A percentile compares a stretch with the other conserved stretches of the same genome.
Conservation (phyloP, 2,113 vertebrate genomes). For the Amphiprion percula region DNA sequence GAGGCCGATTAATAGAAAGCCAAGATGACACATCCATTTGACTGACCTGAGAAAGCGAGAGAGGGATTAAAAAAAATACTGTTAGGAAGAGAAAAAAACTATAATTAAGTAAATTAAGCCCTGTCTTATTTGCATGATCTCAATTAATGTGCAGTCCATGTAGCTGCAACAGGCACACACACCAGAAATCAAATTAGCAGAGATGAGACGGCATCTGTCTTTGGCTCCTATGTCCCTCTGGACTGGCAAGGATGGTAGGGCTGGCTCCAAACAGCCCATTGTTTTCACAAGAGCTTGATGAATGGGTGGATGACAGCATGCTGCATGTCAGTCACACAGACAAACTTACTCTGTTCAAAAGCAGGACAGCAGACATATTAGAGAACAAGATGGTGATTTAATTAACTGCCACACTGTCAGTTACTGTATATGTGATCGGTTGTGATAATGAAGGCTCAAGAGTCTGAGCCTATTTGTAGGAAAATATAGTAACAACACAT, state of each 20-base stretch:
- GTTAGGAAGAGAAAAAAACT: constrained; percentile 6
- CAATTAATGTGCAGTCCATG: constrained; percentile 75
- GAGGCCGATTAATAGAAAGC: constrained; percentile 50
- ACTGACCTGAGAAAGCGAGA: constrained; percentile 24
- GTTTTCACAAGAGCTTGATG: constrained; percentile 67
- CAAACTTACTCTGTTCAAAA: constrained; percentile 55
- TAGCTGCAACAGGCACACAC: constrained; percentile 61
- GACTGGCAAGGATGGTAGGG: constrained; percentile 63
- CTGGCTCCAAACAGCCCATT: constrained; percentile 66
- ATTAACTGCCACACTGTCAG: constrained; percentile 59
- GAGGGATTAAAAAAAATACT: constrained; percentile 45
- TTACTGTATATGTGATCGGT: constrained; percentile 20
- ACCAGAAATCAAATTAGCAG: constrained; percentile 81
- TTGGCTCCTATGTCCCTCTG: constrained; percentile 67
- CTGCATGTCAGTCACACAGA: constrained; percentile 58
- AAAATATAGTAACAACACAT: not conserved
- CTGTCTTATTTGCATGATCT: constrained; percentile 77
- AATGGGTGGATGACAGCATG: constrained; percentile 61
- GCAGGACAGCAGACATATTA: constrained; percentile 58
- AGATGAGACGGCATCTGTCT: constrained; percentile 78
- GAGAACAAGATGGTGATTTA: constrained; percentile 54
- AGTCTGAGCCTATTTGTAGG: constrained; percentile 3
- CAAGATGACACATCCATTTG: constrained; percentile 61
- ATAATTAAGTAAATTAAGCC: constrained; percentile 75
- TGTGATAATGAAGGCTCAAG: constrained; percentile 5